phyloP scores from a whole-genome alignment of 2,888 invertebrate genomes.

The Aspidiotus rigidus region DNA sequence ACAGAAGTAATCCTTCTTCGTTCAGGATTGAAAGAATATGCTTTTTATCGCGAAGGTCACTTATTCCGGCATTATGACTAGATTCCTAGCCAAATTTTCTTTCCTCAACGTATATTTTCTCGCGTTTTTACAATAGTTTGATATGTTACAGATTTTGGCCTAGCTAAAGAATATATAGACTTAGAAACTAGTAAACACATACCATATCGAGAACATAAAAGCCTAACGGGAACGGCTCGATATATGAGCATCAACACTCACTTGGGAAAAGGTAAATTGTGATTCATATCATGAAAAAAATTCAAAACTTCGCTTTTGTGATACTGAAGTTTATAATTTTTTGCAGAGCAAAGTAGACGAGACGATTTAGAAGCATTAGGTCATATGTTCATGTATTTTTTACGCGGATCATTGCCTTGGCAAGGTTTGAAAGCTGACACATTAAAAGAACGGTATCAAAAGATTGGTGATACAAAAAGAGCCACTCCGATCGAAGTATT shows the following conservation, averaged over 20 bases:
- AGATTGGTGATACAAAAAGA: conserved; percentile 99
- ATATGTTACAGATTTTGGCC: conserved; percentile 78
- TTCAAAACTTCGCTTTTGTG: neutral
- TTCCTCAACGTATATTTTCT: too few species aligned
- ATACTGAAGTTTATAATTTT: neutral
- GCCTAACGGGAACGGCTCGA: conserved; percentile 97
- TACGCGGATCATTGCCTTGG: conserved; percentile 98
- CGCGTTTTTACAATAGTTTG: neutral
- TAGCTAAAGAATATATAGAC: conserved; percentile 99
- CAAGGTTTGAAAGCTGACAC: conserved; percentile 99
- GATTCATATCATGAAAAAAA: neutral
- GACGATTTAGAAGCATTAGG: conserved; percentile 99
- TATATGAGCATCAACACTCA: conserved; percentile 99
- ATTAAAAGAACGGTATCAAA: conserved; percentile 98
- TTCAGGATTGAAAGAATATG: too few species aligned
- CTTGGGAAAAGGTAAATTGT: conserved; percentile 77
- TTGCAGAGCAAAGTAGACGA: conserved; percentile 90
- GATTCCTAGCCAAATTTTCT: too few species aligned
- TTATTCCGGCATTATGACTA: too few species aligned
- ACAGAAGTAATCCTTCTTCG: too few species aligned
- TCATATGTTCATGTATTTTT: conserved; percentile 99
- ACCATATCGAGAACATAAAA: conserved; percentile 99
- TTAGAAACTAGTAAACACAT: conserved; percentile 99
- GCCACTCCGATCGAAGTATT: conserved; percentile 94
- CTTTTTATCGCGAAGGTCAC: too few species aligned